phyloP scores from a whole-genome alignment of 2,113 vertebrate genomes.

The Ondatra zibethicus region DNA sequence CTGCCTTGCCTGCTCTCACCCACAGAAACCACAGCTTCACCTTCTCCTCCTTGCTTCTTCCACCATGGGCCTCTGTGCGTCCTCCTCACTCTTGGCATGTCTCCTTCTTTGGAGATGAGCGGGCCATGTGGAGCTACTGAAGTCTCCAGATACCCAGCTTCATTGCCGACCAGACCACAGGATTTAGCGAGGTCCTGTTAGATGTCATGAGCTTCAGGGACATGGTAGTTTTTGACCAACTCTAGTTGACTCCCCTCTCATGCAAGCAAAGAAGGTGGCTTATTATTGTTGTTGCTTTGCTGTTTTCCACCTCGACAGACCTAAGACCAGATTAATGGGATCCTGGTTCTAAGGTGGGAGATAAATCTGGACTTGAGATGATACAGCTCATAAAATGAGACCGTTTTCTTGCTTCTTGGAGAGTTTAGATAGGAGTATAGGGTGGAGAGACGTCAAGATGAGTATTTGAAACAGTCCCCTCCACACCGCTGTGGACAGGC shows the following conservation, averaged over 20 bases:
- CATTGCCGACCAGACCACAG: neutral
- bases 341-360: neutral
- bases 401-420: neutral
- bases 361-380: neutral
- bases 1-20: neutral
- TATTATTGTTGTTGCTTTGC: neutral
- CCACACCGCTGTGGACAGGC: neutral
- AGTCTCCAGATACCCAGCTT: neutral
- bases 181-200: neutral
- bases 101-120: neutral
- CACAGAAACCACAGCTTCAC: neutral
- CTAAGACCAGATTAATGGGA: neutral
- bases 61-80: neutral
- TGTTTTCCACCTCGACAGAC: neutral
- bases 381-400: neutral
- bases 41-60: neutral
- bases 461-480: neutral
- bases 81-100: accelerated
- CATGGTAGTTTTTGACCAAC: neutral
- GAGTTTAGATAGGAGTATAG: no score
- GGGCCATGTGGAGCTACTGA: neutral
- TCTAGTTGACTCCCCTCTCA: neutral
- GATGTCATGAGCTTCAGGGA: neutral
- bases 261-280: no score
- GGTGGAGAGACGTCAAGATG: neutral